Evolutionary conservation across 2,797 vertebrate species (phyloP).

Genomic region (Mionectes olivaceus): DNA sequence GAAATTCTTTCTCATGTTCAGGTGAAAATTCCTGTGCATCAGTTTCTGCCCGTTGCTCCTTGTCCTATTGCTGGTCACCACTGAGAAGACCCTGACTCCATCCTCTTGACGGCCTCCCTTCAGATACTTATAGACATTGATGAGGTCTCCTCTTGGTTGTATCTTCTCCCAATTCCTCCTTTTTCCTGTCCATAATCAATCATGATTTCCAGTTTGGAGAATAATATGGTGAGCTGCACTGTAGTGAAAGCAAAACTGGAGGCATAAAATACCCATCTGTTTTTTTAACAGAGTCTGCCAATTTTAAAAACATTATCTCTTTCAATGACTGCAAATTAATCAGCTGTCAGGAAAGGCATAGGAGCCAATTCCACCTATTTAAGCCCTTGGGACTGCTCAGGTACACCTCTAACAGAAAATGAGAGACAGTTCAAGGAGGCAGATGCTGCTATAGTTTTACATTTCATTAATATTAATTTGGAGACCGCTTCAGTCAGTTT

Average conservation of each 20-base stretch:
- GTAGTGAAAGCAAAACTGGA: neutral
- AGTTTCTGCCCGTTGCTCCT: neutral
- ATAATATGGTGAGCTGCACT: neutral
- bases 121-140: neutral
- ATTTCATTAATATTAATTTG: neutral
- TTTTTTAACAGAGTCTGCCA: neutral
- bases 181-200: neutral
- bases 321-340: conserved; percentile 8
- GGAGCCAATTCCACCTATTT: neutral
- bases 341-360: neutral
- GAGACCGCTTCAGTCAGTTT: neutral
- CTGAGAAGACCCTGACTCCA: neutral
- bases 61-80: neutral
- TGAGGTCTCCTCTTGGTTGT: neutral
- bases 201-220: neutral
- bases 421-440: neutral
- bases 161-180: neutral
- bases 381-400: neutral
- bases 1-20: neutral
- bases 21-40: neutral
- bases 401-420: neutral
- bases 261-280: neutral
- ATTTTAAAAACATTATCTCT: neutral
- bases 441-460: neutral
- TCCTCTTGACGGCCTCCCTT: neutral